Evolutionary conservation across 2,888 invertebrate species (phyloP), one percentile per base, ranked within the genome.

Genomic region (Andrena chrysosceles): DNA sequence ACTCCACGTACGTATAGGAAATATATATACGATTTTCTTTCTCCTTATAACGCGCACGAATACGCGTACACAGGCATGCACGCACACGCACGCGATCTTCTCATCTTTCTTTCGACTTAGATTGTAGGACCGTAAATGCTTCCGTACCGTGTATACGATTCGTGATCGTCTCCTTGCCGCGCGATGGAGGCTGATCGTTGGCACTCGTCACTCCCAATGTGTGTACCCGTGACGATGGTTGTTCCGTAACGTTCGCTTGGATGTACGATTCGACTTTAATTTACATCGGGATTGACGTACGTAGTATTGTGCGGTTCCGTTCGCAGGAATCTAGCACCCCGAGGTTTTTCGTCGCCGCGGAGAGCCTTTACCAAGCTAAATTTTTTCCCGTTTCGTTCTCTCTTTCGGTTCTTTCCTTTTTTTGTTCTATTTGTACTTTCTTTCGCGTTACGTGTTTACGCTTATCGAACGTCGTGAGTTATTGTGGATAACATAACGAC

Each of bases 401-500:
- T 16, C 42, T 42, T 5, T 16, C 42, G 42, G 42, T 42, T 42
- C 42, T 42, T 42, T 42, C n/a, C n/a, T 1, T 42, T 52, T 52
- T 52, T 52, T 54, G 35, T 70, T 56, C 68, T 67, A 83, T 90
- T 89, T 89, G 87, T 90, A 90, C 87, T 90, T 83, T 54, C 8
- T 54, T 87, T 77, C 81, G 79, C 87, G 89, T 85, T 84, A 85
- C 87, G 87, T 90, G 87, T 90, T 86, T 85, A 89, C 88, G 89
- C 84, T 91, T 91, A 90, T 91, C 89, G 90, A 89, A 91, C 89
- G 89, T 87, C 84, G 84, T 89, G 87, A 84, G 85, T 89, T 86
- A 86, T 89, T 89, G 85, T 90, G 90, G 86, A 89, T 89, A 92
- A 92, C 93, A 93, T 93, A 90, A 92, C 92, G 92, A 91, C 90